Percentiles rank a stretch among this genome's conserved stretches.
phyloP scores from a whole-genome alignment of 2,113 vertebrate species.

The Danio rerio region GRCz12tu NC_133188.1:30990501-30991000 shows the following conservation, averaged over 20 bases:
- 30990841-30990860: neutral
- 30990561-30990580: neutral
- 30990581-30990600: constrained; percentile 8
- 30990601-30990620: too few species aligned
- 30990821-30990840: neutral
- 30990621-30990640: too few species aligned
- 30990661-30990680: too few species aligned
- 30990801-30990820: constrained; percentile 17
- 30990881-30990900: neutral
- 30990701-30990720: neutral
- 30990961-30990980: too few species aligned
- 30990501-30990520: constrained; percentile 27
- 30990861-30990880: constrained; percentile 2
- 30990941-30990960: too few species aligned
- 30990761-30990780: neutral
- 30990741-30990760: neutral
- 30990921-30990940: neutral
- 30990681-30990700: neutral
- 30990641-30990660: too few species aligned
- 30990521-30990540: too few species aligned
- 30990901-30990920: neutral
- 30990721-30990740: neutral
- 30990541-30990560: too few species aligned
- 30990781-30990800: neutral
- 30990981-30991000: too few species aligned